phyloP scores from a whole-genome alignment of 2,888 invertebrate species.

The Tenodera sinensis region DNA sequence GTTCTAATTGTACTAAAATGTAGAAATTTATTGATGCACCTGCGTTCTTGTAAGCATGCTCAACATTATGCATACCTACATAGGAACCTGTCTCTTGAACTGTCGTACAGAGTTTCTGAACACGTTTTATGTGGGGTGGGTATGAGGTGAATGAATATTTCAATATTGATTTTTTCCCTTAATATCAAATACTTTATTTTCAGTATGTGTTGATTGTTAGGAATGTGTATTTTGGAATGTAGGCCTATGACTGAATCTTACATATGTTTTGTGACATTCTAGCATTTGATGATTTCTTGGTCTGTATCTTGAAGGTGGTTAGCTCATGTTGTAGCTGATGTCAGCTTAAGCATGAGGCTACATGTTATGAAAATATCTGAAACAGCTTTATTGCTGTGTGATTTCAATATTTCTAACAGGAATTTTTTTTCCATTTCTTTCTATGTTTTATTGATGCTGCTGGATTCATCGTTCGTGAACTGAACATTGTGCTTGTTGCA shows the following conservation, averaged over 20 bases:
- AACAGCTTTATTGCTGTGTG: not conserved
- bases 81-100: too few relatives aligned
- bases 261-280: constrained; percentile 24
- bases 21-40: too few relatives aligned
- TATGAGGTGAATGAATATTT: too few relatives aligned
- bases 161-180: too few relatives aligned
- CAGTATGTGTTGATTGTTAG: not conserved
- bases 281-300: constrained; percentile 38
- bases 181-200: too few relatives aligned
- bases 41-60: too few relatives aligned
- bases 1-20: too few relatives aligned
- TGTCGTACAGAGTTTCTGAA: too few relatives aligned
- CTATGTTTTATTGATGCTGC: constrained; percentile 43
- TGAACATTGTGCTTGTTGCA: not conserved
- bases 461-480: constrained; percentile 9
- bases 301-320: not conserved
- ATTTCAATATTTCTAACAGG: constrained; percentile 41
- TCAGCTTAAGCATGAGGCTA: not conserved
- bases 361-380: not conserved
- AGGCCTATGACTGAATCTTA: not conserved
- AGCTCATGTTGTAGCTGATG: not conserved
- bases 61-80: too few relatives aligned
- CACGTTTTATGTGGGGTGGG: too few relatives aligned
- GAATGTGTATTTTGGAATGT: not conserved
- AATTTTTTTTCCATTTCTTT: constrained; percentile 47